Evolutionary conservation across 2,113 vertebrate species (phyloP).

Genomic region (Amblyopsis rosae): DNA sequence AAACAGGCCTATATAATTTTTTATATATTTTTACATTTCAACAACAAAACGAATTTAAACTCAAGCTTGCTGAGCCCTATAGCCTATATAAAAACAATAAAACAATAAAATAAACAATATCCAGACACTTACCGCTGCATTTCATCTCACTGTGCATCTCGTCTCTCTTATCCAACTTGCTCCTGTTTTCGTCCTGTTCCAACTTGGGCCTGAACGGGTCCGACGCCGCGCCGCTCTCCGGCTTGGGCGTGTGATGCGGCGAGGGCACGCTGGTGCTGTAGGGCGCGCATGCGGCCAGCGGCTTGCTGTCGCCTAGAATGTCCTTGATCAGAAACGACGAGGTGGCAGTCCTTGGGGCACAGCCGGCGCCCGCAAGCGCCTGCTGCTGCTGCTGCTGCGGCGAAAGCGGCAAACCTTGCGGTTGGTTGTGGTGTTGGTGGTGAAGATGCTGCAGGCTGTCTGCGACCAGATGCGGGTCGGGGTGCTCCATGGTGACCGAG

Average conservation of each 20-base stretch:
- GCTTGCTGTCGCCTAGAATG: conserved; percentile 98
- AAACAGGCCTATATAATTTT: too few species aligned
- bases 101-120: neutral
- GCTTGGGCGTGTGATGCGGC: conserved; percentile 91
- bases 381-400: conserved; percentile 75
- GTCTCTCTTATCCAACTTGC: conserved; percentile 91
- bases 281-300: conserved; percentile 95
- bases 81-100: neutral
- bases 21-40: neutral
- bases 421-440: conserved; percentile 80
- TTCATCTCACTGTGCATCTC: conserved; percentile 89
- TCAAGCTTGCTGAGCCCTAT: neutral
- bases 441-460: conserved; percentile 85
- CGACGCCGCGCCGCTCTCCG: conserved; percentile 81
- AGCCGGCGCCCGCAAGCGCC: conserved; percentile 82
- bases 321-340: conserved; percentile 98
- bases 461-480: conserved; percentile 83
- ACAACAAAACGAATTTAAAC: neutral
- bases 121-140: conserved; percentile 92
- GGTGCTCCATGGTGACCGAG: conserved; percentile 92
- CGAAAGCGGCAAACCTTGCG: conserved; percentile 79
- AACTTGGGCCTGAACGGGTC: conserved; percentile 95
- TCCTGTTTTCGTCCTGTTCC: conserved; percentile 89
- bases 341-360: conserved; percentile 92
- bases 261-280: conserved; percentile 96